Evolutionary conservation across 2,797 vertebrate genomes (phyloP), one percentile per base, ranked within the genome.

Genomic region (Sciurus vulgaris): DNA sequence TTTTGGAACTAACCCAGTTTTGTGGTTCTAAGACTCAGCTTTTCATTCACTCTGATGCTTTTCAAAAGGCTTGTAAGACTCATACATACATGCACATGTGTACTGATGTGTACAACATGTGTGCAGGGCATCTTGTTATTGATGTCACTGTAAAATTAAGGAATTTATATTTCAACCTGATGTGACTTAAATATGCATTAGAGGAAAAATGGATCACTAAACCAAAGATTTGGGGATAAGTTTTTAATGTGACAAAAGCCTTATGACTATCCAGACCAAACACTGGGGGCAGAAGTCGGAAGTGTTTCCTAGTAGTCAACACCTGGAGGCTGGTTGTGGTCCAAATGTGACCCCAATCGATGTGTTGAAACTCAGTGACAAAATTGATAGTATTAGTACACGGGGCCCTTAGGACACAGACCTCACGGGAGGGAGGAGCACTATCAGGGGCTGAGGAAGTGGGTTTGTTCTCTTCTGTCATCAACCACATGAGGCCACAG

Each of bases 381-480:
- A 47, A 24, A 9, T 61, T 61, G 41, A n/a, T 18, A 28, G 3
- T 47, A 38, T 51, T 65, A 49, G 30, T 8, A 35, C 33, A 9
- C 9, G 8, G n/a, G 24, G 44, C 24, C 30, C 35, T 20, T 51
- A 20, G 18, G 38, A 61, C 0, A 2, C 2, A 8, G 10, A 28
- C 4, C 7, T 24, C 2, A 24, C 9, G 17, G n/a, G 24, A 30
- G 22, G 4, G 15, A 15, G 30, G 17, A 3, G 12, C 18, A 35
- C 44, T 41, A 8, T 1, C 17, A 51, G 56, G 41, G 9, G 13
- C 7, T 65, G 74, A 33, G n/a, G 24, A 81, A 10, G 5, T n/a
- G 6, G 12, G 5, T 18, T 44, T 44, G 5, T 81, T 47, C 35
- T 12, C 22, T 7, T 44, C 33, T 81, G 11, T 59, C 49, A 41